Conservation (phyloP, 2,797 vertebrate genomes). For the Echeneis naucrates region DNA sequence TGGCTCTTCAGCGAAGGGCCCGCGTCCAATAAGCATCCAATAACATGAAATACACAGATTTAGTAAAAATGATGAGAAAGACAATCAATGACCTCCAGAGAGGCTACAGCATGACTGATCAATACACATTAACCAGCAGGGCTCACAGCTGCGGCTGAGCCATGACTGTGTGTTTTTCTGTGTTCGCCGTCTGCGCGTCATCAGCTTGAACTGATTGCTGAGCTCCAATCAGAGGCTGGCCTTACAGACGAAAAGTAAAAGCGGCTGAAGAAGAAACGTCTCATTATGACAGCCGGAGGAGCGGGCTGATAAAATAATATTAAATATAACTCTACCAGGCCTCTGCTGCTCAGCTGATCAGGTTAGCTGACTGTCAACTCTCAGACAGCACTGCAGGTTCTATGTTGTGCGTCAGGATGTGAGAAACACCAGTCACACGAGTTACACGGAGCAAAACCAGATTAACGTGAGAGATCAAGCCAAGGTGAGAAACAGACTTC, state of each 20-base stretch:
- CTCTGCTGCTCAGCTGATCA: conserved; percentile 13
- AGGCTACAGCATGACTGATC: conserved; percentile 53
- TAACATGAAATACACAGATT: conserved; percentile 30
- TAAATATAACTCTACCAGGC: conserved; percentile 49
- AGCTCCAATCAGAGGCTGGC: conserved; percentile 22
- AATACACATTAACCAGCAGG: conserved; percentile 59
- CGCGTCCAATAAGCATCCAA: conserved; percentile 18
- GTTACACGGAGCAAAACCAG: neutral
- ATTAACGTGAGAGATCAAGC: conserved; percentile 25
- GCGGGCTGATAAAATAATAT: conserved; percentile 15
- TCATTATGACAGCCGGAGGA: conserved; percentile 33
- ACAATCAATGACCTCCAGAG: conserved; percentile 55
- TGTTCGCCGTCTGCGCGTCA: conserved; percentile 13
- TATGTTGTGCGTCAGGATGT: conserved; percentile 13
- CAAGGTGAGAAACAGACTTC: conserved; percentile 13
- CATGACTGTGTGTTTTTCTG: conserved; percentile 14
- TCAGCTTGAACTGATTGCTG: conserved; percentile 10
- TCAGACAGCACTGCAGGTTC: neutral
- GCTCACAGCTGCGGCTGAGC: conserved; percentile 25
- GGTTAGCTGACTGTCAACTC: conserved; percentile 8
- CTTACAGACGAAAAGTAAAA: conserved; percentile 19
- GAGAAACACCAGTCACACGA: conserved; percentile 12
- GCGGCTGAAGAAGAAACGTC: conserved; percentile 28
- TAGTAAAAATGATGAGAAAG: conserved; percentile 34
- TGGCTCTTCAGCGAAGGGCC: conserved; percentile 13